A percentile compares a stretch with the other conserved stretches of the same genome.
Evolutionary conservation across 2,113 vertebrate species (phyloP).

Genomic region (Gasterosteus aculeatus): DNA sequence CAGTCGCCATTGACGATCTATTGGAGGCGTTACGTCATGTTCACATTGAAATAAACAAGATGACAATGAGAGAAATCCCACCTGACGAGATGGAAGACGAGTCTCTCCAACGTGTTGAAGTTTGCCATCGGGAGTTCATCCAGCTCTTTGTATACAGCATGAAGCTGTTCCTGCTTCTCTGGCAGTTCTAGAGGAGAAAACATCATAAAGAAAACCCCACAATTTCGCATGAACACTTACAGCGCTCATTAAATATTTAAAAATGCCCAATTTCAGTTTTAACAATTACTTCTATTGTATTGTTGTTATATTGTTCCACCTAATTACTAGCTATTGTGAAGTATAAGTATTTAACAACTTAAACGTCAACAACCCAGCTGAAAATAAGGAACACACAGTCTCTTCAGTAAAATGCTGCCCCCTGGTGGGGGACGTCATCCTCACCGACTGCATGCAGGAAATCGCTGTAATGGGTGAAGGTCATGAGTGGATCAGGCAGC

Average conservation of each 20-base stretch:
- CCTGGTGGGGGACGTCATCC: constrained; percentile 41
- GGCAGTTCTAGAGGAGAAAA: constrained; percentile 85
- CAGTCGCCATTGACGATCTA: background rate
- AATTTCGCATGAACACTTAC: background rate
- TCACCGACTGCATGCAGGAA: constrained; percentile 94
- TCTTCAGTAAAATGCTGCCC: too few species aligned
- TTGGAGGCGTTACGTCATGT: background rate
- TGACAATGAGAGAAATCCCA: constrained; percentile 54
- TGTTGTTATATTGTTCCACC: background rate
- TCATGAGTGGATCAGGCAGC: constrained; percentile 95
- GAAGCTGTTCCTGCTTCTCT: constrained; percentile 92
- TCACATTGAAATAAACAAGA: background rate
- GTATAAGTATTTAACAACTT: background rate
- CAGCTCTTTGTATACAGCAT: constrained; percentile 88
- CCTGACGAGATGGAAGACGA: constrained; percentile 97
- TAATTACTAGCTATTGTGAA: background rate
- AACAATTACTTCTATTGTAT: background rate
- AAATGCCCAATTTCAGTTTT: background rate
- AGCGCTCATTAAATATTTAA: background rate
- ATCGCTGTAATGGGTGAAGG: constrained; percentile 91
- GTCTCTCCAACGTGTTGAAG: constrained; percentile 90
- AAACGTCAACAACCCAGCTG: background rate
- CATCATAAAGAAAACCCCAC: background rate
- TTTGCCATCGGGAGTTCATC: constrained; percentile 90
- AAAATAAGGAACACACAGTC: background rate